Base-by-base conservation (phyloP, 1,140 invertebrate genomes). In the Uloborus diversus region DNA sequence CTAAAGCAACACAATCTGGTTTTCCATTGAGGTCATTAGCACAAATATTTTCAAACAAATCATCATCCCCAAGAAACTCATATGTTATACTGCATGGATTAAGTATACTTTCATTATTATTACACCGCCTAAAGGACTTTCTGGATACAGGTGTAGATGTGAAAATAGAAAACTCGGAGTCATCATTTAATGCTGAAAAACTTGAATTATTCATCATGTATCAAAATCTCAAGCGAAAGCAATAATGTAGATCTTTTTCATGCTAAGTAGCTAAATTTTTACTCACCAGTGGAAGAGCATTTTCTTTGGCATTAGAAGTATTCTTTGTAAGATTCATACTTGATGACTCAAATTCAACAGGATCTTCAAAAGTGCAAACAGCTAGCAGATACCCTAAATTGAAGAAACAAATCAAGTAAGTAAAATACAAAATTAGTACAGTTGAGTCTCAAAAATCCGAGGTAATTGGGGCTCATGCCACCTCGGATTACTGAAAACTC, bases 61-160 rank as follows among this genome's bases (percentile, higher is more conserved):
- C 56, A 30, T 30, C 56, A 64, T 64, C 71, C 33, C 51, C 35
- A 11, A 51, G 27, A 20, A 75, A 75, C 20, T 75, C 71, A 23
- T 37, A 62, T 23, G 71, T 75, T 7, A 75, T 30, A 37, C 64
- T 64, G 14, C 71, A 75, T 2, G 71, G 7, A 61, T 61, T 73
- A 59, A 73, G 28, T 25, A 23, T n/a, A 30, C 32, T 25, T 28
- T 42, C 30, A 25, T 32, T 28, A 14, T 64, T 23, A n/a, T 30
- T 14, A 17, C 20, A 2, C 13, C n/a, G 4, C 23, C 47, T 75
- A 14, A 53, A 23, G 27, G 23, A 32, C 37, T 75, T 75, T 64
- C 53, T 75, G 20, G 59, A 17, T 23, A 64, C 57, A 20, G 71
- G 71, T n/a, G 71, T 75, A 7, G 71, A 75, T 25, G 71, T 64